These are phyloP conservation scores for Puffinus mauretanicus DNA, from an alignment of 2,113 vertebrate species.

Conservation along the genomic window DNA sequence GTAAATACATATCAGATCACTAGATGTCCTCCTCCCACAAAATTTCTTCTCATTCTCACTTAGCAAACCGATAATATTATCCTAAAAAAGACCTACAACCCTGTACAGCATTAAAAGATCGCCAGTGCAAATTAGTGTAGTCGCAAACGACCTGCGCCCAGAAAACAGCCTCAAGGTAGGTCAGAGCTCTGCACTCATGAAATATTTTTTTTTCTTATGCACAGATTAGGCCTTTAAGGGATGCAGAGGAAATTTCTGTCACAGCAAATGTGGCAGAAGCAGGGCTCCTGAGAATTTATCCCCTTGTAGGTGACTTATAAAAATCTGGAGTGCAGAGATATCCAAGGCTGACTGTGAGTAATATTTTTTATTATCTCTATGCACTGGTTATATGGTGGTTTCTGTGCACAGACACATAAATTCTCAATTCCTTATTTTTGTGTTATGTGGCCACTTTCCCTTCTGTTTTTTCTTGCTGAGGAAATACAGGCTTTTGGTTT, in stretches of 20 bases:
- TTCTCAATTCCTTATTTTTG: background rate
- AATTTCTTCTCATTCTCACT: background rate
- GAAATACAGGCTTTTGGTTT: background rate
- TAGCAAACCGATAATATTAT: background rate
- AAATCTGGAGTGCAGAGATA: background rate
- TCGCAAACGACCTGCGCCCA: accelerated
- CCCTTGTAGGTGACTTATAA: background rate
- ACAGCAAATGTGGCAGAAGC: background rate
- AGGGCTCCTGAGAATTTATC: background rate
- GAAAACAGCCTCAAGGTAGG: background rate
- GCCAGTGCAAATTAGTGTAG: background rate
- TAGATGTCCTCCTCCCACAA: slow-evolving; percentile 60
- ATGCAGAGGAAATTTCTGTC: background rate
- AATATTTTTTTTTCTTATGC: background rate
- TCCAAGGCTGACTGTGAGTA: background rate
- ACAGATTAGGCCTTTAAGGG: background rate
- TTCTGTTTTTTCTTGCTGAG: background rate
- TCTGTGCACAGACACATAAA: background rate
- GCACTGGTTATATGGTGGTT: background rate
- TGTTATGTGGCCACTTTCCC: background rate
- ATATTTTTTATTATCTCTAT: background rate
- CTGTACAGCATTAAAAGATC: background rate
- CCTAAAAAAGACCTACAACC: background rate
- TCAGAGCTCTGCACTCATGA: background rate
- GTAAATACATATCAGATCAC: background rate